phyloP scores from a whole-genome alignment of 2,888 invertebrate genomes.

The Cerceris rybyensis region DNA sequence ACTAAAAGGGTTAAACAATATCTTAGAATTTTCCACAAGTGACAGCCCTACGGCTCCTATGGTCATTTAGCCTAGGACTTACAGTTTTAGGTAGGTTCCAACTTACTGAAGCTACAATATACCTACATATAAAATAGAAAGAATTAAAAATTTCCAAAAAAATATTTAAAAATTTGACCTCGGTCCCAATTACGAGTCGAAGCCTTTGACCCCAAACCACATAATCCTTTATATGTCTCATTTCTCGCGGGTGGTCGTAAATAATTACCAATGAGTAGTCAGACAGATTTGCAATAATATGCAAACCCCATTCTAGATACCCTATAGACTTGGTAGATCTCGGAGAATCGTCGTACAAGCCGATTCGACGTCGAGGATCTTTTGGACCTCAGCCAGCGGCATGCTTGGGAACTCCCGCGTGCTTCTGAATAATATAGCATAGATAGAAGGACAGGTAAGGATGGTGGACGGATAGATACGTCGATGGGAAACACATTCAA shows the following conservation, averaged over 20 bases:
- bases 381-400: slow-evolving; percentile 59
- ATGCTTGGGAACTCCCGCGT: slow-evolving; percentile 50
- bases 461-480: slow-evolving; percentile 22
- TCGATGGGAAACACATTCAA: slow-evolving; percentile 3
- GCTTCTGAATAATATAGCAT: slow-evolving; percentile 52
- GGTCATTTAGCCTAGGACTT: no score
- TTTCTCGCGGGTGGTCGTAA: slow-evolving; percentile 56
- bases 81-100: no score
- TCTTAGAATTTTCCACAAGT: no score
- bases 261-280: slow-evolving; percentile 53
- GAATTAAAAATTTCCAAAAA: no score
- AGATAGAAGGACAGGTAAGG: slow-evolving; percentile 26
- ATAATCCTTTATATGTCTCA: slow-evolving; percentile 20
- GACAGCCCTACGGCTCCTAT: no score
- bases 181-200: no score
- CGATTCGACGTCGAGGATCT: slow-evolving; percentile 46
- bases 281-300: slow-evolving; percentile 12
- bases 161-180: no score
- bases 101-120: no score
- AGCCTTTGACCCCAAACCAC: slow-evolving; percentile 1
- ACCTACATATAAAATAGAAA: no score
- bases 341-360: slow-evolving; percentile 15
- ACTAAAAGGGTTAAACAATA: no score
- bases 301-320: no score
- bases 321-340: slow-evolving; percentile 36